Evolutionary conservation across 2,797 vertebrate species (phyloP), one percentile per base, ranked within the genome.

Genomic region (Centropyge bicolor): DNA sequence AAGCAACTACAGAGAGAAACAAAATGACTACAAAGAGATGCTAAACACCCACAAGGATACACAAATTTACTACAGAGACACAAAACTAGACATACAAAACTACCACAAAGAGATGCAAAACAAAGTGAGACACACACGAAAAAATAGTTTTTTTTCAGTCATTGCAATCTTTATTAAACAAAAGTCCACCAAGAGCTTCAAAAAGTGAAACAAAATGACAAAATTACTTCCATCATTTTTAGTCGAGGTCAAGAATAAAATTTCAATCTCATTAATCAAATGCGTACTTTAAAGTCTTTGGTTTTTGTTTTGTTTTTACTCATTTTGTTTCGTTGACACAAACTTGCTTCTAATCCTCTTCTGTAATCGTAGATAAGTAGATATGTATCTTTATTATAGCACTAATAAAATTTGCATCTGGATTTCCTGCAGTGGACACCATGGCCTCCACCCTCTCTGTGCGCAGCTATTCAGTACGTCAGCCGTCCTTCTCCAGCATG

Each of bases 401-500:
- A 7, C 43, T 17, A 11, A 36, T 48, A 27, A 68, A 63, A 16
- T 16, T 9, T 31, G 16, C 0, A 14, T 78, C 12, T 81, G 19
- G 17, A 20, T 82, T 51, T 60, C 31, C 68, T 70, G 51, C 63
- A 91, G 91, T 31, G 43, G 70, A 84, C 81, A 92, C 62, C 64
- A 95, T 96, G 94, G 88, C 93, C 46, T 94, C 93, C 67, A 91
- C 89, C 38, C 57, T 91, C 70, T 95, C 95, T 11, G 40, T 92
- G 69, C 92, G 93, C 79, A 93, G 92, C 89, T 92, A 92, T 90
- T 92, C 91, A 0, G 45, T 77, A 48, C 95, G 94, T 78, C 95
- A 95, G 88, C 95, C 95, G 22, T 93, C 93, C 85, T 94, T 93
- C 82, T 94, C 95, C 84, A 94, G 89, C 89, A 76, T 86, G 51